phyloP scores from a whole-genome alignment of 1,140 invertebrate species.

The Drosophila simulans region DNA sequence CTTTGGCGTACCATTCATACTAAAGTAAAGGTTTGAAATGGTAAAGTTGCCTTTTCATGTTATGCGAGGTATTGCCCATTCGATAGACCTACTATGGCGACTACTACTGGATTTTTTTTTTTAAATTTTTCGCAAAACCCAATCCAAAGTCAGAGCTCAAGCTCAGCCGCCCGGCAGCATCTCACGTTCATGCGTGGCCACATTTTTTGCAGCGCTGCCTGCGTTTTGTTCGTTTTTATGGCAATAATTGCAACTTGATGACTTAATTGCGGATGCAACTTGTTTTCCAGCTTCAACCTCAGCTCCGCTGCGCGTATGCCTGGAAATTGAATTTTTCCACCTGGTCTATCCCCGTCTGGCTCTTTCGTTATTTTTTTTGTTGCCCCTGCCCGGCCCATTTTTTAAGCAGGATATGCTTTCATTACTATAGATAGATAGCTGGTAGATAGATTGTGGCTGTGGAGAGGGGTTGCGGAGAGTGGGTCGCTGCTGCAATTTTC shows the following conservation, averaged over 20 bases:
- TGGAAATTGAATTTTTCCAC: constrained; percentile 83
- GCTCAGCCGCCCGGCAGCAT: constrained; percentile 51
- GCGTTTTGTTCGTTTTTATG: constrained; percentile 83
- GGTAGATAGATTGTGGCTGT: constrained; percentile 1
- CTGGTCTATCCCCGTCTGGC: constrained; percentile 54
- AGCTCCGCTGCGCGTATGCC: constrained; percentile 38
- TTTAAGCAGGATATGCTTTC: constrained; percentile 81
- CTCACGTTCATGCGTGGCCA: constrained; percentile 80
- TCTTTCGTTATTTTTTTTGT: constrained; percentile 1
- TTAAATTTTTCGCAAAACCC: constrained; percentile 13
- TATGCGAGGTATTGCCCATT: constrained; percentile 1
- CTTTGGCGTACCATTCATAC: too few relatives aligned
- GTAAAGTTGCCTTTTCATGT: neutral
- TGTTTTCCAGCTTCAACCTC: constrained; percentile 68
- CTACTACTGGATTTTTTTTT: neutral
- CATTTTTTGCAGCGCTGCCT: constrained; percentile 70
- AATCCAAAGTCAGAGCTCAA: constrained; percentile 19
- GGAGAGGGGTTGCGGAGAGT: neutral
- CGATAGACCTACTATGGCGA: neutral
- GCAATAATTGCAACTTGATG: constrained; percentile 83
- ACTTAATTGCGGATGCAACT: constrained; percentile 83
- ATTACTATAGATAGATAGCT: constrained; percentile 68
- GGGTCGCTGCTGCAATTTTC: constrained; percentile 58
- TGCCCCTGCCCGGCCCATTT: constrained; percentile 8
- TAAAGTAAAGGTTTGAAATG: neutral